A percentile compares a stretch with the other conserved stretches of the same genome.
Evolutionary conservation across 2,888 invertebrate genomes (phyloP).

Genomic region (Dryococelus australis): DNA sequence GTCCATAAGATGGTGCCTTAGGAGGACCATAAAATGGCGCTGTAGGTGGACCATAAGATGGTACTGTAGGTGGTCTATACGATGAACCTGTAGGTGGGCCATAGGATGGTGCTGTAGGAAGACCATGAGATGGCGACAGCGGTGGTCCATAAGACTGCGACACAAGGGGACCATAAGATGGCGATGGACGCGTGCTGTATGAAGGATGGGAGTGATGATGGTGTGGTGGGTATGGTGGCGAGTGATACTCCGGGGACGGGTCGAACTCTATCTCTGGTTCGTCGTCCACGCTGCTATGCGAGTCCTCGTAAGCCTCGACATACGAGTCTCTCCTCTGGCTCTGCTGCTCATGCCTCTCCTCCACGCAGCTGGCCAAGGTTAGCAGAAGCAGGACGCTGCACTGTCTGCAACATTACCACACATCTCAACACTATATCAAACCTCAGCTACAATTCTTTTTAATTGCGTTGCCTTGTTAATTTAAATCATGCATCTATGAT

Average conservation of each 20-base stretch:
- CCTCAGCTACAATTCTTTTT: too few species aligned
- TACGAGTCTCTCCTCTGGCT: conserved; percentile 63
- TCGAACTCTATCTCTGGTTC: background rate
- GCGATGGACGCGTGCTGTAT: conserved; percentile 6
- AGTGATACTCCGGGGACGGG: background rate
- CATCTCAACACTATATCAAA: too few species aligned
- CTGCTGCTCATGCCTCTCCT: background rate
- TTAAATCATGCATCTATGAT: too few species aligned
- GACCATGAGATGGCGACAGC: conserved; percentile 57
- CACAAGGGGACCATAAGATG: conserved; percentile 39
- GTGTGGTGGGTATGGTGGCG: background rate
- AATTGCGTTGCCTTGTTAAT: too few species aligned
- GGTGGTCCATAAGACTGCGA: conserved; percentile 40
- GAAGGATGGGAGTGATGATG: background rate
- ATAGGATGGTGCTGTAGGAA: conserved; percentile 53
- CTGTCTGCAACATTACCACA: background rate
- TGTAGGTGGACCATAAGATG: conserved; percentile 55
- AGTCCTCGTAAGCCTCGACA: conserved; percentile 70
- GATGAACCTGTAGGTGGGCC: conserved; percentile 48
- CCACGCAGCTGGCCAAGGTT: background rate
- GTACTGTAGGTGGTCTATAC: conserved; percentile 52
- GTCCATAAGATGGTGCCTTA: conserved; percentile 57
- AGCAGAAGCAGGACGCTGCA: background rate
- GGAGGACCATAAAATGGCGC: conserved; percentile 39
- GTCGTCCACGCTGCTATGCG: conserved; percentile 55